These are phyloP conservation scores for Chiroxiphia lanceolata DNA, from an alignment of 2,797 vertebrate species.

Conservation along the genomic window DNA sequence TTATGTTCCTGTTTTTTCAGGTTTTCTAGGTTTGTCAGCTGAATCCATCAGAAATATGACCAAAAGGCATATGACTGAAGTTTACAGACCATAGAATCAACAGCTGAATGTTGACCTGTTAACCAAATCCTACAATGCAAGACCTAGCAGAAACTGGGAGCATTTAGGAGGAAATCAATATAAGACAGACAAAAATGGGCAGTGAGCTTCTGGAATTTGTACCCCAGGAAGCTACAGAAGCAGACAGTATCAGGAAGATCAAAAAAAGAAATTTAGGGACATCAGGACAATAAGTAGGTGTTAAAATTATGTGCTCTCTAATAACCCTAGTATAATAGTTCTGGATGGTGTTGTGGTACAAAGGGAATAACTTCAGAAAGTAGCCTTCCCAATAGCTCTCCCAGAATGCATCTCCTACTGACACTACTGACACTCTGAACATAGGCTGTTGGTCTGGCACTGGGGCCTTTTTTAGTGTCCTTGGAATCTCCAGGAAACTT, in stretches of 20 bases:
- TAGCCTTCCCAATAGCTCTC: not conserved
- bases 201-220: not conserved
- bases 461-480: not conserved
- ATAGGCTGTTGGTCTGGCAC: not conserved
- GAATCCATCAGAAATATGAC: not conserved
- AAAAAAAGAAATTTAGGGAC: not conserved
- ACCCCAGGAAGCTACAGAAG: not conserved
- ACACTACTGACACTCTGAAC: not conserved
- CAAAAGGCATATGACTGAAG: not conserved
- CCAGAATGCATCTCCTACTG: not conserved
- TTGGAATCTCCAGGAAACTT: not conserved
- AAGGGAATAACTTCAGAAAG: not conserved
- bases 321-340: not conserved
- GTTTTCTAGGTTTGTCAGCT: not conserved
- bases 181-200: not conserved
- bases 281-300: not conserved
- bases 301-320: not conserved
- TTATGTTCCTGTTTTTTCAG: not conserved
- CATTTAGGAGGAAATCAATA: not conserved
- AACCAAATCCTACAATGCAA: not conserved
- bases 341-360: not conserved
- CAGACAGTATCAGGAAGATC: not conserved
- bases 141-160: not conserved
- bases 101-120: not conserved
- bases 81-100: not conserved